phyloP scores from a whole-genome alignment of 2,113 vertebrate species.

The Nettapus auritus region DNA sequence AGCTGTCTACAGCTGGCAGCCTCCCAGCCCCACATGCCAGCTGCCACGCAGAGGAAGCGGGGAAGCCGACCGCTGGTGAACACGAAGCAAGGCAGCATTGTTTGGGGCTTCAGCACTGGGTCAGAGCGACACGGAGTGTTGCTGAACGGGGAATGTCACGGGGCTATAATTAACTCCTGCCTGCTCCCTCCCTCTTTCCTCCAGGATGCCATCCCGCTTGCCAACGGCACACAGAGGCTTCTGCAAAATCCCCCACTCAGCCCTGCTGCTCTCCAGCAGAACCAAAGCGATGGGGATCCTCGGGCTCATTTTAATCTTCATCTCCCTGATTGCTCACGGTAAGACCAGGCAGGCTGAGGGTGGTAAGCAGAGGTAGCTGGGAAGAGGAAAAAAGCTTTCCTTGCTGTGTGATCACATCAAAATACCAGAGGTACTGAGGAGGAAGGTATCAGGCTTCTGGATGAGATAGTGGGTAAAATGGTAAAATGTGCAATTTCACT shows the following conservation, averaged over 20 bases:
- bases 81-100: background rate
- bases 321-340: background rate
- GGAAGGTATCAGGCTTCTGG: background rate
- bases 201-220: background rate
- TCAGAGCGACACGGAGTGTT: conserved; percentile 8
- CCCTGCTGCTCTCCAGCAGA: background rate
- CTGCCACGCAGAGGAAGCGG: background rate
- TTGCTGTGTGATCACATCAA: background rate
- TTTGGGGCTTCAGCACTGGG: background rate
- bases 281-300: conserved; percentile 34
- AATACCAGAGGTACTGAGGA: background rate
- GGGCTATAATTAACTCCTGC: conserved; percentile 39
- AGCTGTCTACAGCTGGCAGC: background rate
- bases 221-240: background rate
- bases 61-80: background rate
- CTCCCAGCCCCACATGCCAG: background rate
- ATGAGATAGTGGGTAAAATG: background rate
- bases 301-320: background rate
- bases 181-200: background rate
- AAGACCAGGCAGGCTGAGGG: conserved; percentile 19
- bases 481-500: background rate
- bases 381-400: background rate
- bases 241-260: background rate
- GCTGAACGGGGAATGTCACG: background rate
- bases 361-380: background rate